Base-by-base conservation (phyloP, 1,140 invertebrate species). In the Hylaeus anthracinus region DNA sequence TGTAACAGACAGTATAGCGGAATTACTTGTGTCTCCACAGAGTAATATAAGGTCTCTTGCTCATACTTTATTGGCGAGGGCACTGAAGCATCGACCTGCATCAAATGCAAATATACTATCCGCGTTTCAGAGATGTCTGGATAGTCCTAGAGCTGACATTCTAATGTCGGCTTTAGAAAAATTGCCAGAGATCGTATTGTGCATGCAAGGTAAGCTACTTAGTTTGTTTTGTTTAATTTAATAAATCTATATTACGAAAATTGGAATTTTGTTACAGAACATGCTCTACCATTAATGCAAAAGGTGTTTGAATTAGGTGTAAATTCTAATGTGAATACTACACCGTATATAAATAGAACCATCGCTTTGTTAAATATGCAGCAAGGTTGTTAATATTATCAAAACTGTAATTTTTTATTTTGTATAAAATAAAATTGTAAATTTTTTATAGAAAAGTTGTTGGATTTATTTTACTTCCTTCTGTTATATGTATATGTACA, bases 261-360 rank as follows among this genome's bases (percentile, higher is more conserved):
- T 41, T 64, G 41, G 6, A 56, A 63, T 70, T 86, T 90, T 83
- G 89, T 95, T 95, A 84, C 94, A 95, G 97, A 98, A 91, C 95
- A 97, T 90, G 97, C 97, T 1, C 94, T 95, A 70, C 94, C 96
- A 45, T 94, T 99, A 41, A 94, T 99, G 76, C 95, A 95, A 85
- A 96, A 96, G 86, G 96, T 97, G 1, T 99, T 98, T 93, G 95
- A 96, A 71, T 93, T 98, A 41, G 97, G 97, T 12, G 95, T 98
- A 60, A 95, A 95, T 85, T 96, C 96, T 45, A 96, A 96, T 77
- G 94, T 97, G 58, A 97, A 97, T 83, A 96, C 97, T 9, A 95
- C 96, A 64, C 92, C 94, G n/a, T 96, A 96, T 90, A 96, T 98
- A 65, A 95, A 95, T 64, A 97, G 97, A 90, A 96, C 96, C 75